Evolutionary conservation across 2,888 invertebrate genomes (phyloP).

Genomic region (Diaprepes abbreviatus): DNA sequence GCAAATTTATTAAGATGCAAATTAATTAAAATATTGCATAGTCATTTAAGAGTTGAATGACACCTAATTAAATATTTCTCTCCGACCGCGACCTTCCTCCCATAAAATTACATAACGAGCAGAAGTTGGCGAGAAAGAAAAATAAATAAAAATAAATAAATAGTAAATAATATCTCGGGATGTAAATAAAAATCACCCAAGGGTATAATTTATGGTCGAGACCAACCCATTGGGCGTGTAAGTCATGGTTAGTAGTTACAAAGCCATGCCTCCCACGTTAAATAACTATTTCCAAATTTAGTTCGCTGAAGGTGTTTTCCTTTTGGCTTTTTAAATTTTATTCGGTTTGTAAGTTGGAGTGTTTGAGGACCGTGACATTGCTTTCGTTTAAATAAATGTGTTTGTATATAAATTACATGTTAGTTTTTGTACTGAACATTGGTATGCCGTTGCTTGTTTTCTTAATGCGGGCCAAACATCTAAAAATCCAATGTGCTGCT

Average conservation of each 20-base stretch:
- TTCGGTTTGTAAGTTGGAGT: slow-evolving; percentile 3
- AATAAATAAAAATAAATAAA: slow-evolving; percentile 31
- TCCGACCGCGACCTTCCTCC: slow-evolving; percentile 21
- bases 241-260: slow-evolving; percentile 45
- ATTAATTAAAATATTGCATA: slow-evolving; percentile 6
- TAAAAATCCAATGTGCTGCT: too few species aligned
- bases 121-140: slow-evolving; percentile 10
- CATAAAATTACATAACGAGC: slow-evolving; percentile 21
- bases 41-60: slow-evolving; percentile 26
- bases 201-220: slow-evolving; percentile 43
- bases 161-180: slow-evolving; percentile 38
- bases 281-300: slow-evolving; percentile 27
- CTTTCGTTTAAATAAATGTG: not conserved
- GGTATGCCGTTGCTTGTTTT: too few species aligned
- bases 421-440: too few species aligned
- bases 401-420: slow-evolving; percentile 5
- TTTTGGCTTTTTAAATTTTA: not conserved
- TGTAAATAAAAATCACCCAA: slow-evolving; percentile 43
- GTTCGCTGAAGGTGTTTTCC: slow-evolving; percentile 3
- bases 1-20: not conserved
- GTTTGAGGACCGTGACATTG: slow-evolving; percentile 11
- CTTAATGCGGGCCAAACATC: too few species aligned
- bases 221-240: slow-evolving; percentile 44
- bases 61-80: slow-evolving; percentile 14
- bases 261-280: slow-evolving; percentile 39